Percentiles rank a stretch among this genome's conserved stretches.
Evolutionary conservation across 2,888 invertebrate genomes (phyloP).

Genomic region (Arge pagana): DNA sequence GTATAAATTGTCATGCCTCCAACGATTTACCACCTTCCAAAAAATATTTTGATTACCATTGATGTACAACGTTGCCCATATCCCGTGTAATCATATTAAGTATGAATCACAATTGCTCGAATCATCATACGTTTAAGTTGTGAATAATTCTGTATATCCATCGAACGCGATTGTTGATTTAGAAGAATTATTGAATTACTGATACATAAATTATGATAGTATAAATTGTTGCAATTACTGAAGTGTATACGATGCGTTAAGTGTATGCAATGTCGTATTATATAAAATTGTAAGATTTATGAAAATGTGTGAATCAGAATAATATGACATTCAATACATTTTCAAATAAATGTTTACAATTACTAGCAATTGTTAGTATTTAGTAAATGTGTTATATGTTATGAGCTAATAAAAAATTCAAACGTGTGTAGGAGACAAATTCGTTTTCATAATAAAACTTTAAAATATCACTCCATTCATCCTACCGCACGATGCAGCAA

Average conservation of each 20-base stretch:
- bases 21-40: neutral
- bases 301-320: conserved; percentile 6
- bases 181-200: no score
- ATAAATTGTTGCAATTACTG: conserved; percentile 8
- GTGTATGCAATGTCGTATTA: neutral
- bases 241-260: conserved; percentile 12
- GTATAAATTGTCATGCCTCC: no score
- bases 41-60: neutral
- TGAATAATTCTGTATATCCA: no score
- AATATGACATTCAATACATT: conserved; percentile 19
- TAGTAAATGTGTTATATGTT: conserved; percentile 24
- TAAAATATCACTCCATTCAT: neutral
- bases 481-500: neutral
- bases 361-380: conserved; percentile 23
- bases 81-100: no score
- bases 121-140: no score
- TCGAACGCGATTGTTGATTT: no score
- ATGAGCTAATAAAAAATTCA: conserved; percentile 21
- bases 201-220: no score
- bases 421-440: conserved; percentile 11
- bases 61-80: neutral
- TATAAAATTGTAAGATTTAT: conserved; percentile 1
- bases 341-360: conserved; percentile 22
- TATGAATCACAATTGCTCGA: no score
- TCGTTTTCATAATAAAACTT: neutral